Percentiles rank a stretch among this genome's conserved stretches.
These are phyloP conservation scores for Bostrychus sinensis DNA, from an alignment of 2,113 vertebrate genomes.

Conservation along the genomic window DNA sequence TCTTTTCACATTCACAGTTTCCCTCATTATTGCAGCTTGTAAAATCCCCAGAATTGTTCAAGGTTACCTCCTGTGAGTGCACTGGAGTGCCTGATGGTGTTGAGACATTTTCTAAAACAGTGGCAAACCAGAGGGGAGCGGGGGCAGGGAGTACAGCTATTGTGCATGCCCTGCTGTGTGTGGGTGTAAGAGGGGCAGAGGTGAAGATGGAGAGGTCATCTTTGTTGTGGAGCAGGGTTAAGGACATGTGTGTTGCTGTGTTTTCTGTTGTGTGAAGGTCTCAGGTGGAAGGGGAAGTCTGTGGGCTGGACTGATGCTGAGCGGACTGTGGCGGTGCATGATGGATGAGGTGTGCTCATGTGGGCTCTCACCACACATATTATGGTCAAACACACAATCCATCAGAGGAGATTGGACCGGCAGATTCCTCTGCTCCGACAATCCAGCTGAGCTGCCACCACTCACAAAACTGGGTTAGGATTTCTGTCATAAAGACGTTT, in stretches of 20 bases:
- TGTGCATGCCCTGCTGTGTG: slow-evolving; percentile 60
- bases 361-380: slow-evolving; percentile 71
- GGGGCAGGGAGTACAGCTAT: slow-evolving; percentile 18
- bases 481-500: not conserved
- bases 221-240: slow-evolving; percentile 65
- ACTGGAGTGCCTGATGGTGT: slow-evolving; percentile 22
- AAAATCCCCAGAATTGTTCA: slow-evolving; percentile 52
- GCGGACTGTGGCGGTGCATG: slow-evolving; percentile 48
- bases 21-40: slow-evolving; percentile 4
- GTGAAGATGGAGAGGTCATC: slow-evolving; percentile 63
- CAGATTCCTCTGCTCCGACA: slow-evolving; percentile 60
- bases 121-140: slow-evolving; percentile 25
- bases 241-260: slow-evolving; percentile 48
- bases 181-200: slow-evolving; percentile 62
- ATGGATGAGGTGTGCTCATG: slow-evolving; percentile 73
- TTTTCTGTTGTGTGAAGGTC: slow-evolving; percentile 56
- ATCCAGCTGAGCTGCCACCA: slow-evolving; percentile 7
- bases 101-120: slow-evolving; percentile 41
- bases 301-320: slow-evolving; percentile 53
- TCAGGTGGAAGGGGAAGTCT: slow-evolving; percentile 69
- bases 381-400: slow-evolving; percentile 70
- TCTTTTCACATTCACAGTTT: slow-evolving; percentile 11
- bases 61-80: slow-evolving; percentile 48
- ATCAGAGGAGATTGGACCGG: slow-evolving; percentile 62
- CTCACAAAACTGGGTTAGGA: not conserved